phyloP scores from a whole-genome alignment of 2,113 vertebrate species.

The Ibidorhyncha struthersii region DNA sequence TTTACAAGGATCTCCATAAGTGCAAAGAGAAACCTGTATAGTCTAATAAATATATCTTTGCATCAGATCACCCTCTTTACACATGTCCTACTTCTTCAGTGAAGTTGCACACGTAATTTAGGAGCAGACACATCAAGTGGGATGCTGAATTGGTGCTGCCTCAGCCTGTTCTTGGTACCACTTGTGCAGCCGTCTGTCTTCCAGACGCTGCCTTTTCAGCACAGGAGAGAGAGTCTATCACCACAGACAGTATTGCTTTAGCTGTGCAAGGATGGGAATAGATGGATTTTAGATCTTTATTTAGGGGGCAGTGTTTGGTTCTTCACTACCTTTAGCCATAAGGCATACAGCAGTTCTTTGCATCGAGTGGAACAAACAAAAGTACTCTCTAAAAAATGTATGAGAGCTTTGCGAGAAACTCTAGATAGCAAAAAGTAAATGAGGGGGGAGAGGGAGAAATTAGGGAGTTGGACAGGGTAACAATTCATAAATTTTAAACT shows the following conservation, averaged over 20 bases:
- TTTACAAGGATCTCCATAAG: not conserved
- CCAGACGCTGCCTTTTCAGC: conserved; percentile 25
- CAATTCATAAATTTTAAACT: not conserved
- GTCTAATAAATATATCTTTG: not conserved
- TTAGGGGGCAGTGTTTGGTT: not conserved
- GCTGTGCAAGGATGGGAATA: conserved; percentile 10
- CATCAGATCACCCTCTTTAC: not conserved
- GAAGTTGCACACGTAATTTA: not conserved
- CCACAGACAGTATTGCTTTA: not conserved
- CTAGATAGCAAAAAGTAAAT: not conserved
- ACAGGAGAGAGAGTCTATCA: not conserved
- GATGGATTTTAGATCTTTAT: conserved; percentile 7
- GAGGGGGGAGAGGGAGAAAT: not conserved
- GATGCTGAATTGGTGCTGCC: not conserved
- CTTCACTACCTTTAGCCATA: not conserved
- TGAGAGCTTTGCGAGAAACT: not conserved
- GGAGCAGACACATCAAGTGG: conserved; percentile 33
- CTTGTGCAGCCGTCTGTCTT: not conserved
- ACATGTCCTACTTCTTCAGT: not conserved
- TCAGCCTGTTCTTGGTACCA: conserved; percentile 18
- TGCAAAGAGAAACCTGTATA: not conserved
- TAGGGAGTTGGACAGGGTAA: not conserved
- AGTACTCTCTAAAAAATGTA: not conserved
- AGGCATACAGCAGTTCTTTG: not conserved
- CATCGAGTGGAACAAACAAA: not conserved